Evolutionary conservation across 1,140 invertebrate genomes (phyloP), one percentile per base, ranked within the genome.

Genomic region (Tetragonula clypearis): DNA sequence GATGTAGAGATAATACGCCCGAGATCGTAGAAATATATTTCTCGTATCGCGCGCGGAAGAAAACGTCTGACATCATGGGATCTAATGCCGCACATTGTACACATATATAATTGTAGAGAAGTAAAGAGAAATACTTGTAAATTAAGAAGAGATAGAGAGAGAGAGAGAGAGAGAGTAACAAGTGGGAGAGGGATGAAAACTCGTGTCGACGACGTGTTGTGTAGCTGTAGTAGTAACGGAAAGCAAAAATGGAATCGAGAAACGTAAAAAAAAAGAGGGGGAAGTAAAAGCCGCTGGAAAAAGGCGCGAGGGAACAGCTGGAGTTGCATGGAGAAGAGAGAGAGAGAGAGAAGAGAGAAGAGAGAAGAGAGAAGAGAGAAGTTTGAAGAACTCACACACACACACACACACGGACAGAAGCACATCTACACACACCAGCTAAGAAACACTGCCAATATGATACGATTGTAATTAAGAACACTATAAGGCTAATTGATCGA

Each of bases 391-490:
- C 79, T 35, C 2, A 49, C 41, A 49, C 41, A 49, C 65, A 75
- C 30, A 66, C 62, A 86, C 79, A 78, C 23, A 72, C 65, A 86
- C 79, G 82, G 76, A 87, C 66, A 89, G 55, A 88, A 87, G 92
- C 86, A 88, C 73, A 91, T 73, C 86, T 87, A 92, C 82, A 92
- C 93, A 93, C 92, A 92, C 93, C 93, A 94, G 94, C 94, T 94
- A 92, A 93, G 90, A 90, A 93, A 91, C 94, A 95, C 94, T 95
- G 94, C 94, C 94, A 94, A 92, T 95, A 93, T 82, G 89, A 89
- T 95, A 93, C 85, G 90, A 89, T 74, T 94, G 92, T 94, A 94
- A 94, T 92, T 91, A 93, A 93, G 89, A 93, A 88, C 90, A 90
- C 91, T 91, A 49, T 49, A 49, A 90, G 82, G 81, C 85, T 89